Evolutionary conservation across 2,113 vertebrate genomes (phyloP).

Genomic region (Camelus dromedarius): DNA sequence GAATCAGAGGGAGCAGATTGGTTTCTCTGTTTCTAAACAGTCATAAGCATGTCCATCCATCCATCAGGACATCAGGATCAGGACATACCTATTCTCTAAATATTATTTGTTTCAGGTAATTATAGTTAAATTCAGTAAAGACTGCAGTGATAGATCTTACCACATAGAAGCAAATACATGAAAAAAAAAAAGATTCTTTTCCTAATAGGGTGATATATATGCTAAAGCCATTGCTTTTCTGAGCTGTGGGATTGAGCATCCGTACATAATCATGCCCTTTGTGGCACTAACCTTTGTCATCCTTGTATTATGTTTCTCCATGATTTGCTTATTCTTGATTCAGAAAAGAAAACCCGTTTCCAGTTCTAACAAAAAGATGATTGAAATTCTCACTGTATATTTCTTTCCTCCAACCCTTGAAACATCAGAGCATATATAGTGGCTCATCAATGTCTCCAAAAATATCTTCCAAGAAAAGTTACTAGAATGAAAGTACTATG

Average conservation of each 20-base stretch:
- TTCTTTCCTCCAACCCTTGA: background rate
- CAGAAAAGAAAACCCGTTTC: background rate
- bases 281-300: background rate
- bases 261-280: fast-evolving
- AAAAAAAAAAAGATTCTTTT: background rate
- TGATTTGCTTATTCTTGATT: background rate
- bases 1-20: background rate
- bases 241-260: background rate
- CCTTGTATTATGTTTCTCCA: background rate
- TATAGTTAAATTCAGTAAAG: background rate
- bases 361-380: background rate
- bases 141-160: background rate
- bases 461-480: background rate
- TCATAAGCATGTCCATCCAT: background rate
- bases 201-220: background rate
- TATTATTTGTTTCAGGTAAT: background rate
- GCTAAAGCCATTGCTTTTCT: background rate
- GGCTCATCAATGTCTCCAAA: background rate
- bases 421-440: background rate
- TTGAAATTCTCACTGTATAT: background rate
- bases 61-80: background rate
- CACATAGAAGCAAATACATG: background rate
- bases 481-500: background rate
- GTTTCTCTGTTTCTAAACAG: background rate
- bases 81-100: background rate